Conservation (phyloP, 2,113 vertebrate genomes). For the Calypte anna region DNA sequence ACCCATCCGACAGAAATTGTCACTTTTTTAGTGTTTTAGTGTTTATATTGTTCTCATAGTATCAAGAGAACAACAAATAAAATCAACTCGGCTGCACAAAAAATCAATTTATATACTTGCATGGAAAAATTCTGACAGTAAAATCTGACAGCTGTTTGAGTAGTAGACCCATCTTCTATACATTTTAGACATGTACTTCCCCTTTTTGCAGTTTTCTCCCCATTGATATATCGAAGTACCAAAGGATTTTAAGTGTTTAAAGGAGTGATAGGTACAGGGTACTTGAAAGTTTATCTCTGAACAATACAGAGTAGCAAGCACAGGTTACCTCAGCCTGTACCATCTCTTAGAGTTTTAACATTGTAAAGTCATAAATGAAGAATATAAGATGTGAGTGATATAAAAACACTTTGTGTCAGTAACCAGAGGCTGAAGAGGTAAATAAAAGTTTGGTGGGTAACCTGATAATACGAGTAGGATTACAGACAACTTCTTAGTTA, state of each 20-base stretch:
- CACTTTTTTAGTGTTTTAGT: neutral
- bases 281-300: neutral
- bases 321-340: neutral
- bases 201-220: neutral
- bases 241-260: neutral
- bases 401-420: neutral
- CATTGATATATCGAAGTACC: neutral
- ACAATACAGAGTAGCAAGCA: neutral
- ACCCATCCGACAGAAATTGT: neutral
- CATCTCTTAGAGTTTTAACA: neutral
- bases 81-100: neutral
- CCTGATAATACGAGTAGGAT: neutral
- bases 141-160: neutral
- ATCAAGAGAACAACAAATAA: neutral
- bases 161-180: neutral
- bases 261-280: neutral
- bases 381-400: neutral
- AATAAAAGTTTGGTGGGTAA: neutral
- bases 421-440: neutral
- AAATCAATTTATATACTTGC: neutral
- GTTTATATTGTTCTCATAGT: neutral
- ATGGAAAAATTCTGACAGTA: neutral
- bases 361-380: neutral
- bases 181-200: neutral
- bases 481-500: neutral